Conservation (phyloP, 2,113 vertebrate genomes). For the Coryphaenoides rupestris region DNA sequence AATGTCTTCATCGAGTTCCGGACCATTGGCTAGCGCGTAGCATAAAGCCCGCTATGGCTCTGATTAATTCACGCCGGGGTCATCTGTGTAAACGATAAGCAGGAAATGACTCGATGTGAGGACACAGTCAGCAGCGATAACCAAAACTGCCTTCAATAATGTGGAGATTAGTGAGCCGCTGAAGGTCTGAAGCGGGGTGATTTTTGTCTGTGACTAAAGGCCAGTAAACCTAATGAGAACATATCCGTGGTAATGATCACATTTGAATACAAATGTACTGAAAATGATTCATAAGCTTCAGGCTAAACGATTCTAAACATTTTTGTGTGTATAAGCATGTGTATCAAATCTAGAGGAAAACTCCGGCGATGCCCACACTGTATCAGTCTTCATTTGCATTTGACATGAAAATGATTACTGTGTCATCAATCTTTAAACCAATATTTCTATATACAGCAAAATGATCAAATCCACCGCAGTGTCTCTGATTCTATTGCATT, state of each 20-base stretch:
- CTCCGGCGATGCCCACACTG: too few relatives aligned
- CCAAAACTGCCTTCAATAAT: conserved; percentile 22
- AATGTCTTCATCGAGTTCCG: conserved; percentile 30
- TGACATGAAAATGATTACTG: too few relatives aligned
- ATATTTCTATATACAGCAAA: too few relatives aligned
- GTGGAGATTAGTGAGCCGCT: conserved; percentile 72
- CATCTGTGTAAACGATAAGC: conserved; percentile 31
- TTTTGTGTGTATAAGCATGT: too few relatives aligned
- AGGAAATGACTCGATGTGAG: conserved; percentile 16
- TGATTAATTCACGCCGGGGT: conserved; percentile 28
- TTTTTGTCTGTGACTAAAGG: conserved; percentile 56
- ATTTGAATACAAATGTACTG: neutral
- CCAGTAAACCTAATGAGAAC: conserved; percentile 16
- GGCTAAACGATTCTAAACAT: neutral
- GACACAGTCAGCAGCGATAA: conserved; percentile 12
- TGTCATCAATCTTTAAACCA: too few relatives aligned
- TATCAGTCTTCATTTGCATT: too few relatives aligned
- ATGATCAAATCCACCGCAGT: too few relatives aligned
- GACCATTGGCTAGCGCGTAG: conserved; percentile 12
- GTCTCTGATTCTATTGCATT: too few relatives aligned
- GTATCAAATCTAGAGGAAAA: too few relatives aligned
- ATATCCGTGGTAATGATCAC: neutral
- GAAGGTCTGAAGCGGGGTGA: neutral
- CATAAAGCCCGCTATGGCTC: conserved; percentile 29
- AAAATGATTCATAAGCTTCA: neutral